Evolutionary conservation across 1,140 invertebrate species (phyloP).

Genomic region (Trissolcus basalis): DNA sequence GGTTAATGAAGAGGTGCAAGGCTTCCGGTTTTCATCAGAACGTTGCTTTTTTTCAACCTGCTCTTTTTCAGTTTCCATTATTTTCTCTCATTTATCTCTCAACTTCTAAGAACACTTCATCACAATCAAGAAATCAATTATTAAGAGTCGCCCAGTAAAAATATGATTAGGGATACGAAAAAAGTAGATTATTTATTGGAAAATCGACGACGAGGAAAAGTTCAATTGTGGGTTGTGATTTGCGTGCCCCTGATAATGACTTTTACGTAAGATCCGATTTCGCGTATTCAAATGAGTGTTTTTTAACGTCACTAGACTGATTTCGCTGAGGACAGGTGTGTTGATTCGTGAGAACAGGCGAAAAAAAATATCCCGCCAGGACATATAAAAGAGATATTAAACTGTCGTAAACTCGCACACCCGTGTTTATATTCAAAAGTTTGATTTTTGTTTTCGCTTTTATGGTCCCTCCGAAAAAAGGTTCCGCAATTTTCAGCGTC

Average conservation of each 20-base stretch:
- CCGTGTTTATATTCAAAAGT: constrained; percentile 15
- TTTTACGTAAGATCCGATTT: constrained; percentile 14
- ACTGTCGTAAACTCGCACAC: constrained; percentile 16
- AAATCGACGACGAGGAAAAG: no score
- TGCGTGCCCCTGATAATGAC: neutral
- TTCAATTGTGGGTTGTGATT: no score
- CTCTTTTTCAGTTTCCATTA: no score
- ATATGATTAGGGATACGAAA: no score
- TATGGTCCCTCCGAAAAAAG: constrained; percentile 23
- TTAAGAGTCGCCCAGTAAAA: no score
- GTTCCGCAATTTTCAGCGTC: constrained; percentile 6
- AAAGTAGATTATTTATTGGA: no score
- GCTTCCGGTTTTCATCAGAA: no score
- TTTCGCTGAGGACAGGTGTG: constrained; percentile 11
- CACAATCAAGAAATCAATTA: no score
- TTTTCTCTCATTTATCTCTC: no score
- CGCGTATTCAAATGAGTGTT: constrained; percentile 12
- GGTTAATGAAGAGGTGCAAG: no score
- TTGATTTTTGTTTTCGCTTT: constrained; percentile 4
- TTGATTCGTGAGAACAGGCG: constrained; percentile 30
- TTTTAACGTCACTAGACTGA: neutral
- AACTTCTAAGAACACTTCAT: no score
- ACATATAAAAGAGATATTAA: constrained; percentile 44
- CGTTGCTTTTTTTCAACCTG: no score
- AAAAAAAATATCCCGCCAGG: constrained; percentile 17